Conservation (phyloP, 2,888 invertebrate species). For the Drosophila lutescens region DNA sequence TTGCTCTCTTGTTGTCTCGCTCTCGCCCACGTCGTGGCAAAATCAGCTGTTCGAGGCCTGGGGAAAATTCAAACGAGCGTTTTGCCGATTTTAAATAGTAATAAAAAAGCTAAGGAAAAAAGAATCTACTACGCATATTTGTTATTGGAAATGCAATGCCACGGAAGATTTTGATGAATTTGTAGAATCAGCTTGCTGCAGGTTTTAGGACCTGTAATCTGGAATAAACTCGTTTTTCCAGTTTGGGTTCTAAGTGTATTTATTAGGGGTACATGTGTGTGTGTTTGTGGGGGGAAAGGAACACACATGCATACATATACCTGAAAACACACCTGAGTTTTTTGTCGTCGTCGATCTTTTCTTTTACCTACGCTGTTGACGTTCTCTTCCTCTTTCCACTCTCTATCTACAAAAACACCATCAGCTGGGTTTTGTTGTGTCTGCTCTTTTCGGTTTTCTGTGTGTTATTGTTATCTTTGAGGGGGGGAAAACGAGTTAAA, state of each 20-base stretch:
- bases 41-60: conserved; percentile 67
- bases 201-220: conserved; percentile 65
- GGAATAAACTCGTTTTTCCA: conserved; percentile 71
- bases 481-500: conserved; percentile 53
- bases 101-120: background rate
- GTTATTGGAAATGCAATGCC: conserved; percentile 15
- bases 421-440: conserved; percentile 77
- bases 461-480: conserved; percentile 16
- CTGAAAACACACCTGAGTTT: conserved; percentile 39
- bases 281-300: conserved; percentile 24
- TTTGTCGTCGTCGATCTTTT: conserved; percentile 28
- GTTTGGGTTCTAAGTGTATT: conserved; percentile 45
- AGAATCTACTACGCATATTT: conserved; percentile 43
- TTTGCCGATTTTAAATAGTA: conserved; percentile 10
- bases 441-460: conserved; percentile 38
- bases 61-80: conserved; percentile 22
- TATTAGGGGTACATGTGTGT: conserved; percentile 1
- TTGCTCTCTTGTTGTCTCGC: conserved; percentile 54
- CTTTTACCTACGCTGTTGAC: conserved; percentile 49
- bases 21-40: conserved; percentile 46
- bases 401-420: conserved; percentile 72
- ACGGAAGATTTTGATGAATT: conserved; percentile 13
- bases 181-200: conserved; percentile 50
- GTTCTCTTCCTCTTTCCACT: conserved; percentile 43
- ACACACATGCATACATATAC: conserved; percentile 2